Percentiles rank a stretch among this genome's conserved stretches.
phyloP scores from a whole-genome alignment of 2,888 invertebrate genomes.

The Yponomeuta cagnagella region DNA sequence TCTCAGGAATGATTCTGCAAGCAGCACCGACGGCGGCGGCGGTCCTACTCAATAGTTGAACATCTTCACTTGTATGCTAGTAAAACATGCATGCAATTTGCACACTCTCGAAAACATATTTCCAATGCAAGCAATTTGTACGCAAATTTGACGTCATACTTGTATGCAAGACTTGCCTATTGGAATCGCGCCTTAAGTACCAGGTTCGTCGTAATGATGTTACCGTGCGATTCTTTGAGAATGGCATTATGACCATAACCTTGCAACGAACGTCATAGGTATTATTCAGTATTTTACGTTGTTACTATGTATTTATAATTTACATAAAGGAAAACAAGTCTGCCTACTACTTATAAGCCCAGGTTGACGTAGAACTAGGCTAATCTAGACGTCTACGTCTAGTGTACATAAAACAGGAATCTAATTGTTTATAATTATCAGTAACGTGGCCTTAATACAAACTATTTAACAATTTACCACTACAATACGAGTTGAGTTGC shows the following conservation, averaged over 20 bases:
- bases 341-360: too few relatives aligned
- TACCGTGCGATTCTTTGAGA: not conserved
- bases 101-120: too few relatives aligned
- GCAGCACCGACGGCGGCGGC: too few relatives aligned
- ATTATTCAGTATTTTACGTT: conserved; percentile 10
- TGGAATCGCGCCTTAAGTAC: too few relatives aligned
- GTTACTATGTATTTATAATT: not conserved
- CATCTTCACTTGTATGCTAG: too few relatives aligned
- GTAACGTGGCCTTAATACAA: not conserved
- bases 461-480: not conserved
- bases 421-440: not conserved
- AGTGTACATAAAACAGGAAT: not conserved
- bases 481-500: not conserved
- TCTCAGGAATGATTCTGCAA: too few relatives aligned
- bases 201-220: not conserved
- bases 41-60: too few relatives aligned
- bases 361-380: not conserved
- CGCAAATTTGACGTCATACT: too few relatives aligned
- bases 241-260: not conserved
- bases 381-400: not conserved
- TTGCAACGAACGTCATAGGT: not conserved
- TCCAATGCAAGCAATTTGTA: too few relatives aligned
- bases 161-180: too few relatives aligned
- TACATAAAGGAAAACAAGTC: not conserved
- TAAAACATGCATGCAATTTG: too few relatives aligned